Base-by-base conservation (phyloP, 2,888 invertebrate genomes). In the Cancer borealis region DNA sequence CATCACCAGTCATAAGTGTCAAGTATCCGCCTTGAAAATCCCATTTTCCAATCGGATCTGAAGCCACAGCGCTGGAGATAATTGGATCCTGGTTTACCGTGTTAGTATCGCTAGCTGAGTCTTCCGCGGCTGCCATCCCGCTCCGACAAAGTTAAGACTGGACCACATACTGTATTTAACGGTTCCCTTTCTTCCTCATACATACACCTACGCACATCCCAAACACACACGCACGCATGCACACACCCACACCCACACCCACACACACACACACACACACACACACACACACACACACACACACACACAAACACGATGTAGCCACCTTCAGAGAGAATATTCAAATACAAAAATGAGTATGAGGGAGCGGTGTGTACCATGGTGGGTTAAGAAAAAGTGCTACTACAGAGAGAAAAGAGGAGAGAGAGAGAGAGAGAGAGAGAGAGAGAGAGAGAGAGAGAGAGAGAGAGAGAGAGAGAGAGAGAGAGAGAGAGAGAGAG, bases 241-340 rank as follows among this genome's bases (percentile, higher is more conserved):
- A 14, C n/a, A 66, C 66, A 66, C 66, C 3, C 66, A 66, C 66
- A 14, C 14, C 0, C 14, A 66, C 66, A 66, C 66, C 3, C 66
- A 66, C 66, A 66, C 66, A 66, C 66, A 66, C 66, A 66, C 66
- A 66, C 66, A 66, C 54, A 66, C 66, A 66, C 66, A 66, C 66
- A 66, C 66, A 66, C 66, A 21, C 17, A 21, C 14, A 8, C 8
- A 54, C 54, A 8, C 54, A 8, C 54, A 54, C 54, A 54, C 54
- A 54, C 54, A 54, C 66, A 21, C 66, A 21, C 66, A 66, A 1
- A n/a, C 60, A 66, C 17, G 21, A 66, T 17, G 49, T 49, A 49
- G 54, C 54, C 54, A 54, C 54, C 14, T 12, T 54, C 54, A 54
- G 10, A 54, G 54, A 54, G 54, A 54, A 54, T 54, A 54, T n/a